Percentiles rank a stretch among this genome's conserved stretches.
phyloP scores from a whole-genome alignment of 2,797 vertebrate genomes.

The Galago senegalensis region DNA sequence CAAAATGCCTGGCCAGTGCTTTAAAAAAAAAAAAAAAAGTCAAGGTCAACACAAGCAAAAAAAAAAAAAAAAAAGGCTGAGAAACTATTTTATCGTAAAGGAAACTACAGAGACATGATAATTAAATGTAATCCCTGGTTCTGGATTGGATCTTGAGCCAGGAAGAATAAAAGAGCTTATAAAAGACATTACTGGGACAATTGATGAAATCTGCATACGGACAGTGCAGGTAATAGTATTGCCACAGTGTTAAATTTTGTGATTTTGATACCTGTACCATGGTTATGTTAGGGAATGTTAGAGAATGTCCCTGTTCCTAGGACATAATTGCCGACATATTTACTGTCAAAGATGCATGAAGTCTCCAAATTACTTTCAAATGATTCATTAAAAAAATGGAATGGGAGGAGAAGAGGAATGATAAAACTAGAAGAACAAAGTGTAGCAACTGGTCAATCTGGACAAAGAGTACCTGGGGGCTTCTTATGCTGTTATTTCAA shows the following conservation, averaged over 20 bases:
- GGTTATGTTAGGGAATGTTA: background rate
- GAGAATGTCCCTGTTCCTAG: background rate
- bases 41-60: background rate
- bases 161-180: conserved; percentile 6
- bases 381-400: background rate
- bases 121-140: background rate
- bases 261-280: background rate
- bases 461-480: background rate
- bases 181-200: background rate
- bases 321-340: background rate
- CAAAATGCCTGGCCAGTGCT: background rate
- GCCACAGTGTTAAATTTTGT: background rate
- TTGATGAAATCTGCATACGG: background rate
- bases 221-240: background rate
- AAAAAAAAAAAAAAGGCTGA: background rate
- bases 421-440: background rate
- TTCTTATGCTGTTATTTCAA: background rate
- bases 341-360: background rate
- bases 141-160: background rate
- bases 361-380: conserved; percentile 45
- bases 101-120: background rate
- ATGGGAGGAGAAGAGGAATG: too few species aligned
- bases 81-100: background rate
- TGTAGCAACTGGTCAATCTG: background rate
- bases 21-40: background rate